These are phyloP conservation scores for Clarias batrachus DNA, from an alignment of 2,113 vertebrate species.

Conservation along the genomic window DNA sequence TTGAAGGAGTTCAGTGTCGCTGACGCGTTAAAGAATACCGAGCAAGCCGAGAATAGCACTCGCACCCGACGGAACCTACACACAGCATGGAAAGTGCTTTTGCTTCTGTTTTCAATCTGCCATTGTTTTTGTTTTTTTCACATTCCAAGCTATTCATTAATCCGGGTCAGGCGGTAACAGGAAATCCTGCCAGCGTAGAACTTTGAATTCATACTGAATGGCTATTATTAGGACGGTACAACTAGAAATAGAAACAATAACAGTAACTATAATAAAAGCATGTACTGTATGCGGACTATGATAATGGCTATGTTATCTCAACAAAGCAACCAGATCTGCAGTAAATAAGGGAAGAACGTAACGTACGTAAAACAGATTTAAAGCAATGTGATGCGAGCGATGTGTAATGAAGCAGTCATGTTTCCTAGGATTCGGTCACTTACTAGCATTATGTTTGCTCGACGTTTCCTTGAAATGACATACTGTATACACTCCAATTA, in stretches of 20 bases:
- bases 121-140: conserved; percentile 21
- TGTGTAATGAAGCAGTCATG: neutral
- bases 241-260: conserved; percentile 11
- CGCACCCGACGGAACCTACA: neutral
- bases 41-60: neutral
- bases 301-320: neutral
- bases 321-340: neutral
- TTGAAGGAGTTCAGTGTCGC: conserved; percentile 1
- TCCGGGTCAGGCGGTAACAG: conserved; percentile 17
- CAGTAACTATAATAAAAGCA: neutral
- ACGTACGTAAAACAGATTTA: neutral
- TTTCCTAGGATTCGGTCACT: neutral
- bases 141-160: conserved; percentile 15
- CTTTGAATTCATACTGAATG: conserved; percentile 5
- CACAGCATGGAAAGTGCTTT: neutral
- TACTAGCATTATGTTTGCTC: neutral
- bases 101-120: neutral
- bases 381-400: neutral
- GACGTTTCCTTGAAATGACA: neutral
- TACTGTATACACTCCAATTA: neutral
- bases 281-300: neutral
- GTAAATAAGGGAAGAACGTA: neutral
- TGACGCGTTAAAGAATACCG: neutral
- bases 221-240: conserved; percentile 9
- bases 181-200: conserved; percentile 10